Evolutionary conservation across 2,888 invertebrate species (phyloP), one percentile per base, ranked within the genome.

Genomic region (Elegia similella): DNA sequence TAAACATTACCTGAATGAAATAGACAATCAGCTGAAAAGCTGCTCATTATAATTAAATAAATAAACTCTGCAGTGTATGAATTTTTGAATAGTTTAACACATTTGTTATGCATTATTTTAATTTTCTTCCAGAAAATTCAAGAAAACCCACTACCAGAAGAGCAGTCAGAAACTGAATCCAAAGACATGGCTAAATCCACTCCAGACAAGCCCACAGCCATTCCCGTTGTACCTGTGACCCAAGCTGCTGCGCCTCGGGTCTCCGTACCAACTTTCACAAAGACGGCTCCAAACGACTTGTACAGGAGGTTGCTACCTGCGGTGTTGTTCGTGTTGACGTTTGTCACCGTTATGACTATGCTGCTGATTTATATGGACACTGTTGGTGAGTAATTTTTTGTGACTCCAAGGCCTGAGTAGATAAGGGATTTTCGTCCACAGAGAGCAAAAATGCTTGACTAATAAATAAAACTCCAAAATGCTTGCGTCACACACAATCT

Each of bases 361-460:
- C 92, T 96, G 65, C 93, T 96, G 47, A 93, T 96, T 66, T 96
- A 96, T 82, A 96, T 96, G 94, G 95, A 96, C 80, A 95, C 95
- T 69, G 95, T 94, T 86, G 95, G 96, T 96, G 83, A 92, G 89
- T 76, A n/a, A n/a, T n/a, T n/a, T n/a, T n/a, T n/a, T n/a, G n/a
- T n/a, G n/a, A n/a, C n/a, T n/a, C n/a, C n/a, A n/a, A n/a, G n/a
- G n/a, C n/a, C n/a, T n/a, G n/a, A n/a, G n/a, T n/a, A n/a, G n/a
- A n/a, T n/a, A n/a, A n/a, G n/a, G n/a, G n/a, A n/a, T n/a, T n/a
- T n/a, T n/a, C n/a, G n/a, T n/a, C n/a, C n/a, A n/a, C n/a, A n/a
- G n/a, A n/a, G n/a, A n/a, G n/a, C n/a, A n/a, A n/a, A n/a, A n/a
- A n/a, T n/a, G n/a, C n/a, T n/a, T n/a, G n/a, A n/a, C n/a, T n/a